These are phyloP conservation scores for Amphipoea oculea DNA, from an alignment of 2,888 invertebrate species.

Conservation along the genomic window DNA sequence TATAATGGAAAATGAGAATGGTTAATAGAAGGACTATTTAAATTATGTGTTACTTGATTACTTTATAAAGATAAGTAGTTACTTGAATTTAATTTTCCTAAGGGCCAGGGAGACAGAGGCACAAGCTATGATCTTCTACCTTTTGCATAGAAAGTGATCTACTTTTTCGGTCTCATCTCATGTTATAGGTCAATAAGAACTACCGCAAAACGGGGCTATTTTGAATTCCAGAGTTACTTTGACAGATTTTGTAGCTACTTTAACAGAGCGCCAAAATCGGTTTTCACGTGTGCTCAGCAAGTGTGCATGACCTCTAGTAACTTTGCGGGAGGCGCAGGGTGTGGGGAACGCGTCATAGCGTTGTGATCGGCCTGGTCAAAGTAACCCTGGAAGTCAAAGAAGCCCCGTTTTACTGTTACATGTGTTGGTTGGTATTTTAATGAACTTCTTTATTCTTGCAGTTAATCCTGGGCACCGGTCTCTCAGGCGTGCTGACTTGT, in stretches of 20 bases:
- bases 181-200: too few relatives aligned
- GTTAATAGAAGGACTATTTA: background rate
- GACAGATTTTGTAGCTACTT: too few relatives aligned
- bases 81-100: background rate
- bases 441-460: conserved; percentile 64
- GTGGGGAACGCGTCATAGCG: too few relatives aligned
- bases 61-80: background rate
- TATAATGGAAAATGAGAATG: background rate
- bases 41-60: background rate
- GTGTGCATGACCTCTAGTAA: too few relatives aligned
- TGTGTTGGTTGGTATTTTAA: background rate
- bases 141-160: background rate
- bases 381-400: too few relatives aligned
- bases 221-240: too few relatives aligned
- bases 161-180: background rate
- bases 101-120: background rate
- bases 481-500: conserved; percentile 91
- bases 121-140: background rate
- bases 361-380: too few relatives aligned
- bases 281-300: too few relatives aligned
- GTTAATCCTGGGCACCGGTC: conserved; percentile 86
- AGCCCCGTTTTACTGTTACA: too few relatives aligned
- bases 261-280: too few relatives aligned
- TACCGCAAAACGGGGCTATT: too few relatives aligned
- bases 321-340: too few relatives aligned